A percentile compares a stretch with the other conserved stretches of the same genome.
These are phyloP conservation scores for Solea senegalensis DNA, from an alignment of 2,113 vertebrate genomes.

Conservation along the genomic window DNA sequence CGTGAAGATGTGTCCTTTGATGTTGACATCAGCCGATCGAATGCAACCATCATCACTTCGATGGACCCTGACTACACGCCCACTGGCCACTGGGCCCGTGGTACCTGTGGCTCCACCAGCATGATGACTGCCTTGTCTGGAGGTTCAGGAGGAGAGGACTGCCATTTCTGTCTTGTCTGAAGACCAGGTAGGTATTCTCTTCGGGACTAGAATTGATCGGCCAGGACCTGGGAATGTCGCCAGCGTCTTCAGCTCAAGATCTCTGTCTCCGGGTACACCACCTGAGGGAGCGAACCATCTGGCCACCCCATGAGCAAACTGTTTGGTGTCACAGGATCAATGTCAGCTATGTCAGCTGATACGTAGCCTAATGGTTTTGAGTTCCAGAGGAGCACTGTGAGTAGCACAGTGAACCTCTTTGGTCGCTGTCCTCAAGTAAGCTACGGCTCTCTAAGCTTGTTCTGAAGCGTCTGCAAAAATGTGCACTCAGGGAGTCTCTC, in stretches of 20 bases:
- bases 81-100: no score
- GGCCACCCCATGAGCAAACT: constrained; percentile 17
- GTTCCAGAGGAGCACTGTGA: constrained; percentile 2
- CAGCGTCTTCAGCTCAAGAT: background rate
- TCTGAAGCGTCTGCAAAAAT: no score
- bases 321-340: background rate
- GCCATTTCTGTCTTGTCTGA: constrained; percentile 12
- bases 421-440: no score
- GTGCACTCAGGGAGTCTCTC: background rate
- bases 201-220: constrained; percentile 8
- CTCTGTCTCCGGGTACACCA: background rate
- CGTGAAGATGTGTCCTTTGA: no score
- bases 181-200: background rate
- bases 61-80: no score
- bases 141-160: background rate
- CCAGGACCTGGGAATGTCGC: background rate
- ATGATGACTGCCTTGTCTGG: background rate
- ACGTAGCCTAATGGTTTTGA: background rate
- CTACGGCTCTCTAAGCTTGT: no score
- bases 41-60: no score
- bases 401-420: background rate
- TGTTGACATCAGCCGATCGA: no score
- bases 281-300: background rate
- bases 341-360: no score
- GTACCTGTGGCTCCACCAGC: background rate